phyloP scores from a whole-genome alignment of 2,113 vertebrate genomes.

The Grammatotria lemairii region DNA sequence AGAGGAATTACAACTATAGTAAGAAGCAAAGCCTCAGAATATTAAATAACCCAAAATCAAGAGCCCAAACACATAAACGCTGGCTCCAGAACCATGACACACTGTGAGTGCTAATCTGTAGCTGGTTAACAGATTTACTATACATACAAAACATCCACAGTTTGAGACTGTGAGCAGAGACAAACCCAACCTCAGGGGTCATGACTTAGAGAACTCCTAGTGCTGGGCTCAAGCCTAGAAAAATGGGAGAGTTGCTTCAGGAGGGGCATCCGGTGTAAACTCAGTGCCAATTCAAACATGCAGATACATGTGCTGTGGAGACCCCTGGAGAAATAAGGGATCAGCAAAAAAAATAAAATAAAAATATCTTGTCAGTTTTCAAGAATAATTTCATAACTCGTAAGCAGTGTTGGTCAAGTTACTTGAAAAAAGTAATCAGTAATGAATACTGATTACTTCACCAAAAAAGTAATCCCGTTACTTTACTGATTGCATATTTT shows the following conservation, averaged over 20 bases:
- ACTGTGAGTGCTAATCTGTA: neutral
- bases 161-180: neutral
- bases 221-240: neutral
- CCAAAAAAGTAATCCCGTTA: no score
- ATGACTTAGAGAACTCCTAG: neutral
- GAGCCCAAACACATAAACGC: neutral
- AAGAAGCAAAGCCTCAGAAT: neutral
- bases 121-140: neutral
- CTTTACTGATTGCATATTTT: neutral
- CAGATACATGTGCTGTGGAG: neutral
- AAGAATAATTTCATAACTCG: neutral
- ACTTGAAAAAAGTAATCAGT: no score
- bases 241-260: neutral
- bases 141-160: neutral
- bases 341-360: neutral
- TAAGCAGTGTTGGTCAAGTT: neutral
- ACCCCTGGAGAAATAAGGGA: neutral
- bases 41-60: neutral
- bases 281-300: neutral
- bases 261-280: neutral
- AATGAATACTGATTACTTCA: no score
- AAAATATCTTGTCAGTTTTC: neutral
- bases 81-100: neutral
- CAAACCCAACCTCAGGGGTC: neutral
- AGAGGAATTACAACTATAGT: neutral